These are phyloP conservation scores for Noturus placidus DNA, from an alignment of 2,113 vertebrate genomes.

Conservation along the genomic window DNA sequence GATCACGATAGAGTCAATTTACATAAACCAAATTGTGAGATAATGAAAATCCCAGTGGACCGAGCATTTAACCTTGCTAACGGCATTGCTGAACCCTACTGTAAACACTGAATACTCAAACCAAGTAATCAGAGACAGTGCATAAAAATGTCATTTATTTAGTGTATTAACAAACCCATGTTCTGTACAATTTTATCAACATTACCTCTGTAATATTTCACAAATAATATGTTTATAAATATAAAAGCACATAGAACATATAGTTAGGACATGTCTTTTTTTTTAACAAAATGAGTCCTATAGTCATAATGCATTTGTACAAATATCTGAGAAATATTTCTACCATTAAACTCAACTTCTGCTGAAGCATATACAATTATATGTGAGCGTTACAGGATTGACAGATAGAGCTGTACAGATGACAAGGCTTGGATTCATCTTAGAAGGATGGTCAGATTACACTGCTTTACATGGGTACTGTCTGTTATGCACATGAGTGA, in stretches of 20 bases:
- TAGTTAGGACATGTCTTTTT: conserved; percentile 47
- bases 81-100: neutral
- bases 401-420: conserved; percentile 45
- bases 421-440: neutral
- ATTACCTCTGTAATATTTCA: conserved; percentile 68
- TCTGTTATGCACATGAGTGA: conserved; percentile 24
- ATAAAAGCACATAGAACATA: conserved; percentile 74
- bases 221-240: conserved; percentile 78
- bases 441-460: conserved; percentile 41
- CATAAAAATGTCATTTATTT: conserved; percentile 79
- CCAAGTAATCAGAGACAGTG: conserved; percentile 64
- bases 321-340: conserved; percentile 56
- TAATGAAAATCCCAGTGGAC: neutral
- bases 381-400: conserved; percentile 44
- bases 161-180: conserved; percentile 75
- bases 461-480: conserved; percentile 31
- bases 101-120: neutral
- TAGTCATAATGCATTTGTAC: conserved; percentile 47
- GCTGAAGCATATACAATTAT: conserved; percentile 37
- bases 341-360: conserved; percentile 46
- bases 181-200: conserved; percentile 73
- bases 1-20: neutral
- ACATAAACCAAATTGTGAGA: neutral
- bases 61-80: neutral
- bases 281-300: conserved; percentile 59